These are phyloP conservation scores for Hippolais icterina DNA, from an alignment of 2,113 vertebrate species.

Conservation along the genomic window DNA sequence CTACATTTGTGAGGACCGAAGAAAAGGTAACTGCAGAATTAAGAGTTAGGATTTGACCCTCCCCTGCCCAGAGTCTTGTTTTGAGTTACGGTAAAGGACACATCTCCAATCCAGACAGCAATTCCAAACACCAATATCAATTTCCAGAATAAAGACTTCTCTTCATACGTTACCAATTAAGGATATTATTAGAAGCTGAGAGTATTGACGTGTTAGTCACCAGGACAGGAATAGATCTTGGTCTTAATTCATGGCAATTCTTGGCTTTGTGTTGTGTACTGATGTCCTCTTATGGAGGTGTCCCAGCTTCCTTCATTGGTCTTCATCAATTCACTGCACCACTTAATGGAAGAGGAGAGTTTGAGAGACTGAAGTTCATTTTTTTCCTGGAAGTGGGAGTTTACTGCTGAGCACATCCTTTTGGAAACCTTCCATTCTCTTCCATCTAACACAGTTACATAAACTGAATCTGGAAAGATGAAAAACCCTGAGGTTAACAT, in stretches of 20 bases:
- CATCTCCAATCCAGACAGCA: slow-evolving; percentile 71
- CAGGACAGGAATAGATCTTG: slow-evolving; percentile 38
- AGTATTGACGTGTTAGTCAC: slow-evolving; percentile 74
- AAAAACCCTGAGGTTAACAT: slow-evolving; percentile 32
- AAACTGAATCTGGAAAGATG: slow-evolving; percentile 89
- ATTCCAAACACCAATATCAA: slow-evolving; percentile 63
- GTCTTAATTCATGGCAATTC: slow-evolving; percentile 67
- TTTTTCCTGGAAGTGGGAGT: slow-evolving; percentile 80
- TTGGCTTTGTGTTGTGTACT: slow-evolving; percentile 54
- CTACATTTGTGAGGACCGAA: slow-evolving; percentile 78
- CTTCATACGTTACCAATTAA: slow-evolving; percentile 63
- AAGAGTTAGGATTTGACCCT: slow-evolving; percentile 74
- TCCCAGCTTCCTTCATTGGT: slow-evolving; percentile 68
- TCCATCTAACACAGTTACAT: slow-evolving; percentile 85
- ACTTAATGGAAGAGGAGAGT: slow-evolving; percentile 75
- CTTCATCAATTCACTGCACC: slow-evolving; percentile 71
- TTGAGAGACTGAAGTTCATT: slow-evolving; percentile 76
- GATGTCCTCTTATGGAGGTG: slow-evolving; percentile 49
- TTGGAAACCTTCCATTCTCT: slow-evolving; percentile 74
- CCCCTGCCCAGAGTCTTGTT: slow-evolving; percentile 68
- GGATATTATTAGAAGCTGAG: slow-evolving; percentile 72
- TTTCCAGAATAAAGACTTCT: slow-evolving; percentile 65
- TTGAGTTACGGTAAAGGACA: slow-evolving; percentile 56
- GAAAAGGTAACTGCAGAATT: slow-evolving; percentile 78
- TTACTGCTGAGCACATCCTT: slow-evolving; percentile 79